These are phyloP conservation scores for Epinotia ramella DNA, from an alignment of 2,888 invertebrate genomes.

Conservation along the genomic window DNA sequence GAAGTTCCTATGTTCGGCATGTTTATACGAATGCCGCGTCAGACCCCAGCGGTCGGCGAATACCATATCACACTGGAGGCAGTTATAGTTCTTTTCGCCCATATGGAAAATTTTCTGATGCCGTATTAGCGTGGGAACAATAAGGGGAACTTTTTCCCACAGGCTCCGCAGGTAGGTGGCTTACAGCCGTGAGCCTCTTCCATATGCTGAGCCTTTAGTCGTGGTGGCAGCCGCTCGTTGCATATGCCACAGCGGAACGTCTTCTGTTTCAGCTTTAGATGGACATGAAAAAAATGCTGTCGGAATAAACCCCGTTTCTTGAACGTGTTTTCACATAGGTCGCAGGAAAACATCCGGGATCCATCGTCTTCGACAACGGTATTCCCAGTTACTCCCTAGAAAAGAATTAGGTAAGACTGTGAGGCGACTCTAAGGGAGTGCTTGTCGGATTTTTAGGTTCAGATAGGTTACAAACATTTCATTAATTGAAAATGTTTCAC, in stretches of 20 bases:
- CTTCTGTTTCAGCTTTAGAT: slow-evolving; percentile 29
- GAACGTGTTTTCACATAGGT: slow-evolving; percentile 21
- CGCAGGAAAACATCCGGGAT: slow-evolving; percentile 34
- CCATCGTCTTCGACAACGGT: slow-evolving; percentile 34
- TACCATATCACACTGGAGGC: slow-evolving; percentile 18
- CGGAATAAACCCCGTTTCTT: slow-evolving; percentile 22
- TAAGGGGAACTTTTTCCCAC: slow-evolving; percentile 52
- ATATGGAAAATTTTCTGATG: slow-evolving; percentile 11
- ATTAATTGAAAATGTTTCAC: not conserved
- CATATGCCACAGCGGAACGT: slow-evolving; percentile 28
- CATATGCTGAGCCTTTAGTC: slow-evolving; percentile 25
- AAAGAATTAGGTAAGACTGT: slow-evolving; percentile 36
- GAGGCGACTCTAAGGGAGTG: not conserved
- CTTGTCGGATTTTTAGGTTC: not conserved
- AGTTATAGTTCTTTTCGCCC: slow-evolving; percentile 19
- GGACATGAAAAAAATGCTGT: slow-evolving; percentile 34
- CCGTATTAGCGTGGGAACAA: not conserved
- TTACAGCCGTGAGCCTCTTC: slow-evolving; percentile 49
- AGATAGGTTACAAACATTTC: not conserved
- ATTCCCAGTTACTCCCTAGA: slow-evolving; percentile 38
- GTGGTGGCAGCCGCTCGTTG: not conserved
- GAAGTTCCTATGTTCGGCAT: slow-evolving; percentile 50
- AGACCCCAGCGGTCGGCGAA: slow-evolving; percentile 14
- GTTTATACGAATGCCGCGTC: slow-evolving; percentile 38
- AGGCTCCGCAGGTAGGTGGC: slow-evolving; percentile 51